Evolutionary conservation across 2,888 invertebrate species (phyloP).

Genomic region (Epinotia demarniana): DNA sequence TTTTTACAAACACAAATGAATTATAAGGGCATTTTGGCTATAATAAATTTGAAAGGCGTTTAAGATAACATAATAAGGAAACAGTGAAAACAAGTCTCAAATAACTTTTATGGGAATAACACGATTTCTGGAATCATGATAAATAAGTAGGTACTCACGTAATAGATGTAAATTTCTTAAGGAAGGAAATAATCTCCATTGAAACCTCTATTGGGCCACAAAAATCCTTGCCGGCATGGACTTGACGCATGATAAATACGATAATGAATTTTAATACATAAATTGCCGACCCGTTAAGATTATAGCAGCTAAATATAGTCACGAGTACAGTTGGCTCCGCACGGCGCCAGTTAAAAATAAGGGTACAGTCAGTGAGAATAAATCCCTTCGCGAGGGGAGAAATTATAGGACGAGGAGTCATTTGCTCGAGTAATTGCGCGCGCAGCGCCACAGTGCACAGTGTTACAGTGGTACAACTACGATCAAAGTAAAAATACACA

Average conservation of each 20-base stretch:
- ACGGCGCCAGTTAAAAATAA: conserved; percentile 34
- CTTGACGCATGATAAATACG: neutral
- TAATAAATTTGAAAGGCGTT: too few species aligned
- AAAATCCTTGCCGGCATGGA: neutral
- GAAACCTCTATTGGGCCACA: neutral
- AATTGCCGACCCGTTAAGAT: neutral
- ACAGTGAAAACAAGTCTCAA: too few species aligned
- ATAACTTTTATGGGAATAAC: too few species aligned
- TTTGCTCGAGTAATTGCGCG: conserved; percentile 71
- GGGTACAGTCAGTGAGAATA: conserved; percentile 41
- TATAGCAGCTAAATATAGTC: conserved; percentile 24
- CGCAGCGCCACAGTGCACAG: conserved; percentile 49
- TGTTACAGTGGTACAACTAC: neutral
- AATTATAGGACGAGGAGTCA: conserved; percentile 55
- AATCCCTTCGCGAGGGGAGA: conserved; percentile 39
- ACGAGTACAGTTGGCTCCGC: conserved; percentile 31
- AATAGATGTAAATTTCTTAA: neutral
- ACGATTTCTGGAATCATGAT: too few species aligned
- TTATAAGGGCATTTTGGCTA: too few species aligned
- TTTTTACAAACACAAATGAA: too few species aligned
- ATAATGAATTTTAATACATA: conserved; percentile 16
- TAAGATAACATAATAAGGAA: too few species aligned
- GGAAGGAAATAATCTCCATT: neutral
- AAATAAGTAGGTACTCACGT: neutral
- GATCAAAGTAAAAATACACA: neutral